Conservation (phyloP, 2,888 invertebrate genomes). For the Clunio marinus region DNA sequence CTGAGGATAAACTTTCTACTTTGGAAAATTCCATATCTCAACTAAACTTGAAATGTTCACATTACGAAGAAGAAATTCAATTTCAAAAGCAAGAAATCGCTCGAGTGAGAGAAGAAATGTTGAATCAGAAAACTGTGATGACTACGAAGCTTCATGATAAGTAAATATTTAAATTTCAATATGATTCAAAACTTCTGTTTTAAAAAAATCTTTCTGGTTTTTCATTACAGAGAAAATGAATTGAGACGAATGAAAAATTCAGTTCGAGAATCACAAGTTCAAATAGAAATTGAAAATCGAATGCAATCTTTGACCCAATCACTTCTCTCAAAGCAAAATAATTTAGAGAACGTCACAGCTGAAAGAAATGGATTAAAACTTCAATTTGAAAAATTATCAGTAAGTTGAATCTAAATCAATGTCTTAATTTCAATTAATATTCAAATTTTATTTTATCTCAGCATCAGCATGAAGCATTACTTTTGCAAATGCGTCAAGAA, state of each 20-base stretch:
- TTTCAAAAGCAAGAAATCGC: slow-evolving; percentile 49
- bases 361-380: slow-evolving; percentile 81
- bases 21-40: slow-evolving; percentile 12
- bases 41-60: slow-evolving; percentile 47
- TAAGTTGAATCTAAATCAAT: slow-evolving; percentile 45
- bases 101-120: slow-evolving; percentile 49
- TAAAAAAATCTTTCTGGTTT: no score
- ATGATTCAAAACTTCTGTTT: no score
- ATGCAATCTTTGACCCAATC: slow-evolving; percentile 70
- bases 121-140: slow-evolving; percentile 46
- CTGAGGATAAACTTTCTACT: slow-evolving; percentile 18
- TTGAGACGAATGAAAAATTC: slow-evolving; percentile 56
- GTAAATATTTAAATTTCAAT: slow-evolving; percentile 21
- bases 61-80: slow-evolving; percentile 49
- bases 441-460: slow-evolving; percentile 45
- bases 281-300: slow-evolving; percentile 47
- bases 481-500: slow-evolving; percentile 55
- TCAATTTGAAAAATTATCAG: slow-evolving; percentile 77
- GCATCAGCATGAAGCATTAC: slow-evolving; percentile 60
- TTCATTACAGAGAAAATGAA: slow-evolving; percentile 54
- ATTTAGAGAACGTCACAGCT: slow-evolving; percentile 74
- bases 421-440: not conserved
- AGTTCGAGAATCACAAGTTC: slow-evolving; percentile 47
- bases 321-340: slow-evolving; percentile 78
- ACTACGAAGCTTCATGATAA: slow-evolving; percentile 46